Evolutionary conservation across 2,797 vertebrate species (phyloP), one percentile per base, ranked within the genome.

Genomic region (Heterohyrax brucei): DNA sequence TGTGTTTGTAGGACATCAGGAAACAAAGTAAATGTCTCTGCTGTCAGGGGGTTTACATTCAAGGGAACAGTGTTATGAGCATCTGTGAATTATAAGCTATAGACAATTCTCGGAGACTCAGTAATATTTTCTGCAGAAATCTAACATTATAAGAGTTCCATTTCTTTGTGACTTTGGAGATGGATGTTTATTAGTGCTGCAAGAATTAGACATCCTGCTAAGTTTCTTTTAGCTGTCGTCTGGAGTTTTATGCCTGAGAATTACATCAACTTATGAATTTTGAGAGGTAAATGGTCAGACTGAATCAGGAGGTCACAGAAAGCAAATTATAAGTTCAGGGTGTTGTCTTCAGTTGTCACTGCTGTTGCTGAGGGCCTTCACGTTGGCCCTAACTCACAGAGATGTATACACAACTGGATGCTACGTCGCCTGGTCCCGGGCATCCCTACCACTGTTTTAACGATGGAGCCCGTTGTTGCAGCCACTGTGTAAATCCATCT

Each of bases 241-340:
- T 82, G 48, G n/a, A 48, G 2, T 53, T 87, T 50, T 85, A 75
- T 75, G 12, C 46, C 75, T 94, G 21, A 89, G 78, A 76, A 80
- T 44, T 33, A 53, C 10, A 56, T 28, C 72, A 91, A 80, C 13
- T 64, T 88, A 87, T 59, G 92, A 78, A 95, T 22, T 0, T 28
- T 87, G 89, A 64, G 53, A 19, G 22, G 18, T 83, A 21, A 86
- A 66, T 75, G 2, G 16, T 50, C 85, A 80, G 50, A 62, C 18
- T 94, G 77, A 84, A 53, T 83, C 75, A 95, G 80, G 64, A 94
- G 87, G 68, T 24, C 53, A 92, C 44, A 82, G 96, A 81, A 98
- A 97, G 89, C 78, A 88, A 96, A 97, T 96, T 50, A 78, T 95
- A 88, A 95, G 30, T 96, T 96, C 76, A 93, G 44, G 68, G 72